A percentile compares a stretch with the other conserved stretches of the same genome.
Evolutionary conservation across 2,797 vertebrate genomes (phyloP).

Genomic region (Crocodylus rhombifer): DNA sequence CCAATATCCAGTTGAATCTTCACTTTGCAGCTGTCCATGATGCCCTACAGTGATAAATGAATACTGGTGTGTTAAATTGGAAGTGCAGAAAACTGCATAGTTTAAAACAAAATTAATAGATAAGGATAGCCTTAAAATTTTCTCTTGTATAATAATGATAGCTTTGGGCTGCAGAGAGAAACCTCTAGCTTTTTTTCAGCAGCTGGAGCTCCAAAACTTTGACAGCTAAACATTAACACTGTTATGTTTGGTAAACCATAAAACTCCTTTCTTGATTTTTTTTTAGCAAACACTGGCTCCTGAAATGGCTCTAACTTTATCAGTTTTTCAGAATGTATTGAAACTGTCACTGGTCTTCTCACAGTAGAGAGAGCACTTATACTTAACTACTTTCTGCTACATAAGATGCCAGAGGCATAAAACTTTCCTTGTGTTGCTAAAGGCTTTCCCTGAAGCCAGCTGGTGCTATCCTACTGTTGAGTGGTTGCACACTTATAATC

Average conservation of each 20-base stretch:
- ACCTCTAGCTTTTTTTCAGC: not conserved
- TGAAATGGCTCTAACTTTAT: not conserved
- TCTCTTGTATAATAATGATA: constrained; percentile 48
- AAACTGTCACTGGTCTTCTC: not conserved
- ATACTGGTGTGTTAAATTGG: constrained; percentile 75
- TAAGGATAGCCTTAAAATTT: constrained; percentile 41
- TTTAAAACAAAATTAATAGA: constrained; percentile 73
- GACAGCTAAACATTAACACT: not conserved
- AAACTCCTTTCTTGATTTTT: not conserved
- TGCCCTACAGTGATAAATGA: constrained; percentile 74
- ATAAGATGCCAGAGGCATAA: not conserved
- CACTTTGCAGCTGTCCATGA: constrained; percentile 73
- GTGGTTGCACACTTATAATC: not conserved
- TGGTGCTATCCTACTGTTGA: not conserved
- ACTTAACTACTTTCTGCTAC: not conserved
- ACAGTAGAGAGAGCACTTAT: not conserved
- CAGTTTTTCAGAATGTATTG: not conserved
- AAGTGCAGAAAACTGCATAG: constrained; percentile 69
- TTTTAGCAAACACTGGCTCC: not conserved
- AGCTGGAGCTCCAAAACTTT: constrained; percentile 25
- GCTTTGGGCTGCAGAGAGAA: constrained; percentile 22
- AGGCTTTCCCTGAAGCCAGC: not conserved
- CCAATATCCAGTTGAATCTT: constrained; percentile 69
- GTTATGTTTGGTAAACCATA: not conserved
- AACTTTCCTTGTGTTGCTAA: not conserved